phyloP scores from a whole-genome alignment of 2,888 invertebrate genomes.

The Boloria selene region DNA sequence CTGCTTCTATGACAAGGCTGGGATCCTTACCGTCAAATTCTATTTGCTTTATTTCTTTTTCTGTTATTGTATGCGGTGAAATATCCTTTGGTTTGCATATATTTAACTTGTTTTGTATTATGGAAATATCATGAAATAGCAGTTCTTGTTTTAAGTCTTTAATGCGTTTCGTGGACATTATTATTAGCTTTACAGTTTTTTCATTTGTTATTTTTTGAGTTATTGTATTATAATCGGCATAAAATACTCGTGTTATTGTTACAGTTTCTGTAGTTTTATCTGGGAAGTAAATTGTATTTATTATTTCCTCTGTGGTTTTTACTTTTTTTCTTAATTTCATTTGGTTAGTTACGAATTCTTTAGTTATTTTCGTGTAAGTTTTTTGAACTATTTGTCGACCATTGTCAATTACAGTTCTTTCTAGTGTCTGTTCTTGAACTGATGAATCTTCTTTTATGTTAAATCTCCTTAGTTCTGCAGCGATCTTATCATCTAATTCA shows the following conservation, averaged over 20 bases:
- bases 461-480: constrained; percentile 36
- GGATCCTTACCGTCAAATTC: constrained; percentile 29
- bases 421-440: constrained; percentile 25
- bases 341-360: constrained; percentile 32
- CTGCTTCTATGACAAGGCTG: constrained; percentile 24
- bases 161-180: constrained; percentile 32
- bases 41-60: too few relatives aligned
- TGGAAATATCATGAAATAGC: constrained; percentile 19
- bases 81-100: constrained; percentile 1
- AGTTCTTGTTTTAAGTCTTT: constrained; percentile 12
- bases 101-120: constrained; percentile 25
- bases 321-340: constrained; percentile 30
- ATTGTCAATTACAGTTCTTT: constrained; percentile 29
- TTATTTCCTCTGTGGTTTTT: constrained; percentile 22
- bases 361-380: constrained; percentile 27
- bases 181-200: constrained; percentile 32
- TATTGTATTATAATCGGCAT: constrained; percentile 36
- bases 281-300: constrained; percentile 19
- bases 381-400: constrained; percentile 27
- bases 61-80: too few relatives aligned
- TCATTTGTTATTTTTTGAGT: constrained; percentile 31
- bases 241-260: constrained; percentile 22
- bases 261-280: constrained; percentile 22
- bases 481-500: constrained; percentile 39
- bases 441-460: constrained; percentile 36